Base-by-base conservation (phyloP, 2,888 invertebrate genomes). In the Cerceris ruficornis region DNA sequence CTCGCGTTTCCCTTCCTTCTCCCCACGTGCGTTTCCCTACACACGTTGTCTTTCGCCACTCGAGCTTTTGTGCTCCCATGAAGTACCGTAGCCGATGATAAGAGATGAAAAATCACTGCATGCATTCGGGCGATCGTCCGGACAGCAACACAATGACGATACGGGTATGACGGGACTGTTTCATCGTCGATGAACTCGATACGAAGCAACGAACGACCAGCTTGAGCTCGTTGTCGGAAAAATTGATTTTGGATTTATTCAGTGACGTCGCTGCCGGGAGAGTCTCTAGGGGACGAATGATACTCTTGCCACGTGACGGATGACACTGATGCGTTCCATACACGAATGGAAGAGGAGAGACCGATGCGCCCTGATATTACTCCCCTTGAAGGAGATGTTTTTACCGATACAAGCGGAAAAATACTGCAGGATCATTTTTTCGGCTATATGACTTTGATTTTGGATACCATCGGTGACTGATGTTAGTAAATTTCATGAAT, bases 241-340 rank as follows among this genome's bases (percentile, higher is more conserved):
- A 85, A 83, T 80, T 79, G 85, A 77, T 82, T 83, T 77, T 65
- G 76, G 72, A 77, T 79, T 82, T 75, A 85, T 83, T 73, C 69
- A 59, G 14, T 72, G 81, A 73, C 75, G 70, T 77, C 59, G 15
- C 55, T 46, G 6, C 6, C 55, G 61, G 61, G 59, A 28, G 55
- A n/a, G 55, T 72, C 66, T 55, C 73, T 28, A 28, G 54, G 50
- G 58, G 58, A 66, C 73, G 64, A 69, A 69, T 54, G 81, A 84
- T 81, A 76, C 81, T 69, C 57, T 41, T 11, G 6, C 17, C 57
- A 13, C 9, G 69, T 58, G 73, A 69, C 73, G 60, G 59, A 76
- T 75, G 70, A 42, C 58, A 17, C 58, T 50, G 67, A 71, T 77
- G 72, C 60, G 57, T n/a, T 67, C 64, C 39, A 49, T 60, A 59